A percentile compares a stretch with the other conserved stretches of the same genome.
Evolutionary conservation across 2,797 vertebrate genomes (phyloP).

Genomic region (Enteromius trimaculatus): DNA sequence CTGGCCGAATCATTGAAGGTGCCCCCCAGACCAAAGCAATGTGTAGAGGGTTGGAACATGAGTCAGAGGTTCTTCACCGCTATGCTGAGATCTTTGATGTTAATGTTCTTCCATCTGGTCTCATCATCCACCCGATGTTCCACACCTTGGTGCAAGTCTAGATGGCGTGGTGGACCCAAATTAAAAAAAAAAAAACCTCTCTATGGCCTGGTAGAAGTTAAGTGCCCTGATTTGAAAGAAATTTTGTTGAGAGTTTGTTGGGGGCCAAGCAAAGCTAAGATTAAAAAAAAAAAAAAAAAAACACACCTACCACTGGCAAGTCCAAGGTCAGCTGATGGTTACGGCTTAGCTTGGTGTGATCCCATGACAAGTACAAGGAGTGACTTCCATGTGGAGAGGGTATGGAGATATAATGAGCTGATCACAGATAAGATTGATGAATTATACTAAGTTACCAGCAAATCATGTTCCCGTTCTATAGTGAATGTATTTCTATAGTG

Average conservation of each 20-base stretch:
- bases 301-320: not conserved
- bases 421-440: not conserved
- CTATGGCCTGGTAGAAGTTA: not conserved
- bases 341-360: not conserved
- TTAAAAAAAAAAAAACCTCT: not conserved
- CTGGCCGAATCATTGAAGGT: too few relatives aligned
- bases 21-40: too few relatives aligned
- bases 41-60: too few relatives aligned
- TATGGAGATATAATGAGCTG: not conserved
- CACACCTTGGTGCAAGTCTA: slow-evolving; percentile 2
- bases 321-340: not conserved
- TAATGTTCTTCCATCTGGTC: not conserved
- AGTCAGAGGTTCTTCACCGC: not conserved
- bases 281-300: not conserved
- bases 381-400: not conserved
- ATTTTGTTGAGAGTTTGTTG: not conserved
- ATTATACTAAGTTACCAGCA: not conserved
- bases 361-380: not conserved
- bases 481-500: too few relatives aligned
- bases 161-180: not conserved
- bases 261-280: not conserved
- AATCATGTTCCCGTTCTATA: not conserved
- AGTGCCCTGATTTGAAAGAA: slow-evolving; percentile 1
- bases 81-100: not conserved
- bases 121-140: not conserved